Percentiles rank a stretch among this genome's conserved stretches.
These are phyloP conservation scores for rat (Rattus norvegicus) DNA, from an alignment of 2,113 vertebrate genomes.

Conservation along the genomic window DNA sequence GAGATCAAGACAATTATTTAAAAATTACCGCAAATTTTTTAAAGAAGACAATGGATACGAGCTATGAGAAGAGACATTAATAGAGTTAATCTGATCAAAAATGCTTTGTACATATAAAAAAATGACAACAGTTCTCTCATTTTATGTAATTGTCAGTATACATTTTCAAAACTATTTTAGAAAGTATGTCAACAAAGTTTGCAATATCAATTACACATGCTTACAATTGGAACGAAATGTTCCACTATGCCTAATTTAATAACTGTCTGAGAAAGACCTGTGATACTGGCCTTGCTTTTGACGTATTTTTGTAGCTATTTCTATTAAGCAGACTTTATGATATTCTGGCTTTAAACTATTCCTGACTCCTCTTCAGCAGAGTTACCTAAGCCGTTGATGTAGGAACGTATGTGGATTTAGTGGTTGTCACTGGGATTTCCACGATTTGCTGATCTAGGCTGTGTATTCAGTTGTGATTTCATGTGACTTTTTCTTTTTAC, in stretches of 20 bases:
- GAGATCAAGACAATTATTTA: background rate
- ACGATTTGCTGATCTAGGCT: background rate
- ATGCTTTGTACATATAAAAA: background rate
- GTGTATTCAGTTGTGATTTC: background rate
- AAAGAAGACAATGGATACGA: no score
- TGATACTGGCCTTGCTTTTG: background rate
- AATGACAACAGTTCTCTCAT: no score
- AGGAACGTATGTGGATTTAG: background rate
- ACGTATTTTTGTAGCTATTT: background rate
- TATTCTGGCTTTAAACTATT: background rate
- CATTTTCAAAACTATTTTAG: background rate
- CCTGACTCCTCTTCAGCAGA: background rate
- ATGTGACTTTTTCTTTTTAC: background rate
- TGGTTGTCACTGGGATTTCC: background rate
- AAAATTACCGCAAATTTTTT: background rate
- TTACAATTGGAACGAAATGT: background rate
- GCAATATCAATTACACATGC: background rate
- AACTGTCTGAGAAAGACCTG: background rate
- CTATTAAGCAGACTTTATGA: background rate
- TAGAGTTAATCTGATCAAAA: background rate
- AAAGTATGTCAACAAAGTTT: background rate
- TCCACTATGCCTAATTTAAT: background rate
- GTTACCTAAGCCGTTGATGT: background rate
- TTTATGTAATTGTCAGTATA: background rate
- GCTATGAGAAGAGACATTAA: no score